A percentile compares a stretch with the other conserved stretches of the same genome.
phyloP scores from a whole-genome alignment of 2,888 invertebrate genomes.

The Netelia fuscicornis region DNA sequence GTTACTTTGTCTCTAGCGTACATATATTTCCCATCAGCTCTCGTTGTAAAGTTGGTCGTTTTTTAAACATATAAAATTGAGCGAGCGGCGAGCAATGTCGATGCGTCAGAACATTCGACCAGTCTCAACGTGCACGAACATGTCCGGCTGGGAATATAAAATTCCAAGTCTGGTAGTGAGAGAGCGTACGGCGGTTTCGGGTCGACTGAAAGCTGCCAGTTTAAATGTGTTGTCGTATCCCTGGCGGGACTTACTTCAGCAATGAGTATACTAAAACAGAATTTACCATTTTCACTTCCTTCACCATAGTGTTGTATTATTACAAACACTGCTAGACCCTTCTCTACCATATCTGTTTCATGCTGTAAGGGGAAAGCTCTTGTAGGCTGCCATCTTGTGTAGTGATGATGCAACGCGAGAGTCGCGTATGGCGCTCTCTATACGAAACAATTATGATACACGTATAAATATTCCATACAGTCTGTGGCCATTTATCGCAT shows the following conservation, averaged over 20 bases:
- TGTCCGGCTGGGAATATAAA: conserved; percentile 59
- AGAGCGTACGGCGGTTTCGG: conserved; percentile 19
- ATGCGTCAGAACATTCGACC: conserved; percentile 68
- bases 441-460: conserved; percentile 49
- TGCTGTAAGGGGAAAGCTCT: conserved; percentile 27
- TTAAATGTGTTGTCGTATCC: conserved; percentile 5
- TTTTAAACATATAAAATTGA: conserved; percentile 53
- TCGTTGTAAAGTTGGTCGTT: conserved; percentile 62
- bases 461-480: neutral
- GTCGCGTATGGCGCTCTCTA: conserved; percentile 27
- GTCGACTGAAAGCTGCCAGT: conserved; percentile 4
- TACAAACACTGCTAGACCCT: neutral
- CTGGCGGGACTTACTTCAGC: neutral
- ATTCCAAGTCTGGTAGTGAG: conserved; percentile 20
- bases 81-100: conserved; percentile 40
- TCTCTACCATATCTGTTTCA: neutral
- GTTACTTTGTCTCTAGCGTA: conserved; percentile 3
- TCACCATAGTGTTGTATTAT: neutral
- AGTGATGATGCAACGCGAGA: conserved; percentile 67
- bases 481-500: conserved; percentile 16
- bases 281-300: neutral
- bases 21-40: conserved; percentile 18
- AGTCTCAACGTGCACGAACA: conserved; percentile 65
- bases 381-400: conserved; percentile 68
- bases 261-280: neutral